Evolutionary conservation across 2,888 invertebrate genomes (phyloP).

Genomic region (Yponomeuta malinellus): DNA sequence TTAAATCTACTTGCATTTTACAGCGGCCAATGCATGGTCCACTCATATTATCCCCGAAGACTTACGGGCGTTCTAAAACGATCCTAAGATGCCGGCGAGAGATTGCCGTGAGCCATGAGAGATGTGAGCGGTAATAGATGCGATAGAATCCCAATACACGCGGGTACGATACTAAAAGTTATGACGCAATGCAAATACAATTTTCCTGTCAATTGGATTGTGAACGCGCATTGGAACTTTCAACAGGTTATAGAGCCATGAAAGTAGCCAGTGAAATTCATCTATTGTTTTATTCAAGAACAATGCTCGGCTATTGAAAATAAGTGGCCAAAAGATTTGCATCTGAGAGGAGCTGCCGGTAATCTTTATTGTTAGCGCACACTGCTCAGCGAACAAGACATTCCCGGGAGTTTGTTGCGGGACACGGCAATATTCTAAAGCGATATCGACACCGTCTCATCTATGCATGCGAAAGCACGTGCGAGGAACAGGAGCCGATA

Average conservation of each 20-base stretch:
- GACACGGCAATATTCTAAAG: constrained; percentile 46
- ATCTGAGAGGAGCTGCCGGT: constrained; percentile 42
- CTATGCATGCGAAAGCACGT: constrained; percentile 57
- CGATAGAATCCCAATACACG: neutral
- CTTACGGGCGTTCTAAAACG: constrained; percentile 33
- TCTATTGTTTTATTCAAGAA: constrained; percentile 36
- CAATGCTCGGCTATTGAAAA: constrained; percentile 50
- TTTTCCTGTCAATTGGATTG: constrained; percentile 1
- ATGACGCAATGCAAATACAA: neutral
- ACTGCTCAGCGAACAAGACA: constrained; percentile 24
- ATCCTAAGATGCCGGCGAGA: constrained; percentile 21
- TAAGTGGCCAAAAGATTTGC: constrained; percentile 48
- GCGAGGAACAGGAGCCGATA: constrained; percentile 47
- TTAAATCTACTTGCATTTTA: constrained; percentile 44
- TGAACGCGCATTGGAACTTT: neutral
- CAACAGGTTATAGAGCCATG: constrained; percentile 30
- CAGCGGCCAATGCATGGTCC: constrained; percentile 37
- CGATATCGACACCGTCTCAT: constrained; percentile 44
- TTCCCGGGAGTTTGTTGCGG: constrained; percentile 36
- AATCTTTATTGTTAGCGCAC: constrained; percentile 43
- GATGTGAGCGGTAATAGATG: constrained; percentile 16
- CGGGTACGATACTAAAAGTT: neutral
- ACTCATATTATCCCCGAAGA: constrained; percentile 38
- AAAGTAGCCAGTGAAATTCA: constrained; percentile 41
- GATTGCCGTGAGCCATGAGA: constrained; percentile 24